Evolutionary conservation across 2,113 vertebrate genomes (phyloP), one percentile per base, ranked within the genome.

Genomic region (Columbina picui): DNA sequence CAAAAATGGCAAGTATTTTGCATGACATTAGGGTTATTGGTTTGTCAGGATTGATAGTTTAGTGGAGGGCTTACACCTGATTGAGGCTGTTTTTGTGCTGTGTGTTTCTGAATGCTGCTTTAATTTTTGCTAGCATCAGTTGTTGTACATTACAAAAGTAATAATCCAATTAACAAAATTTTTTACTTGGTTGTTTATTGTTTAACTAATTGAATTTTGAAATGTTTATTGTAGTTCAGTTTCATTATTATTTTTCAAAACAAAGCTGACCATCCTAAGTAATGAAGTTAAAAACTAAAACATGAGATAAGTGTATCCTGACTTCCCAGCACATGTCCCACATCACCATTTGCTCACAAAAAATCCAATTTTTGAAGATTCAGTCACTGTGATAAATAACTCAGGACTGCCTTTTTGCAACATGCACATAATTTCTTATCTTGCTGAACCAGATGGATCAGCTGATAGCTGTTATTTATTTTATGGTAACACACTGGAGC

Each of bases 381-480:
- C 27, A 36, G 32, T 93, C 75, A 45, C 78, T 74, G 39, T 73
- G 79, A 77, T 94, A 94, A 94, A 94, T 92, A 75, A 93, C 34
- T 91, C 34, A 20, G 55, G 60, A 80, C 76, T 95, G 55, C 50
- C 69, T 89, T 82, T 92, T 83, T 87, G 41, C 78, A 90, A 80
- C 71, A 63, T 27, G 59, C 78, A 90, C 59, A 65, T 90, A 76
- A 96, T 94, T 94, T 92, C 50, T 93, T 90, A 49, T 77, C 59
- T 67, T 88, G 43, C 70, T 90, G 88, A 80, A 69, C 57, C 49
- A 86, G 82, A 90, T 95, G 85, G 76, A 91, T 95, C 89, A 85
- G 67, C 71, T 93, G 90, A 87, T 87, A 94, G 63, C 47, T 90
- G 75, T 88, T 94, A 93, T 83, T 95, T 95, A 91, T 92, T 96